Conservation (phyloP, 2,797 vertebrate species). For the Argya squamiceps region DNA sequence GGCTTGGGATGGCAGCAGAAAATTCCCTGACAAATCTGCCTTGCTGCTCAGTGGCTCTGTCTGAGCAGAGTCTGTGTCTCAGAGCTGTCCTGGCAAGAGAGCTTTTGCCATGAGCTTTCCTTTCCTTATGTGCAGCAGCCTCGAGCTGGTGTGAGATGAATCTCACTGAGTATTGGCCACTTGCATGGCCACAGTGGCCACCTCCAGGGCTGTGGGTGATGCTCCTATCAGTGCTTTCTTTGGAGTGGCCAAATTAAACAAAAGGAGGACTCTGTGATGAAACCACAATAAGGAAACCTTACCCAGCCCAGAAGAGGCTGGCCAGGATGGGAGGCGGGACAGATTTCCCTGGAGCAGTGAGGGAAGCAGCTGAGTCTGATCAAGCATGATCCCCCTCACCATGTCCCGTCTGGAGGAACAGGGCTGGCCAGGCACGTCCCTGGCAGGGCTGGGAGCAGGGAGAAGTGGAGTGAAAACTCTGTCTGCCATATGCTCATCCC, state of each 20-base stretch:
- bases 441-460: background rate
- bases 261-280: background rate
- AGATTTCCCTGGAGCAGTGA: background rate
- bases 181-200: background rate
- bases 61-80: background rate
- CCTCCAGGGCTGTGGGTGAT: background rate
- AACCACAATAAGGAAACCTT: background rate
- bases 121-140: background rate
- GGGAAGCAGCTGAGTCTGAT: background rate
- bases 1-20: background rate
- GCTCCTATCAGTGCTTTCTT: background rate
- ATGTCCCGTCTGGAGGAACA: background rate
- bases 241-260: background rate
- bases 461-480: background rate
- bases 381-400: background rate
- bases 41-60: background rate
- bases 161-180: background rate
- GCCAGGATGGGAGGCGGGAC: background rate
- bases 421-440: background rate
- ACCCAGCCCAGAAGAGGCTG: background rate
- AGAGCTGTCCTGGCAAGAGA: background rate
- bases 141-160: background rate
- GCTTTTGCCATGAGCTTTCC: background rate
- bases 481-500: background rate
- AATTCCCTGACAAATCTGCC: accelerated